phyloP scores from a whole-genome alignment of 2,888 invertebrate species.

The Phortica okadai region DNA sequence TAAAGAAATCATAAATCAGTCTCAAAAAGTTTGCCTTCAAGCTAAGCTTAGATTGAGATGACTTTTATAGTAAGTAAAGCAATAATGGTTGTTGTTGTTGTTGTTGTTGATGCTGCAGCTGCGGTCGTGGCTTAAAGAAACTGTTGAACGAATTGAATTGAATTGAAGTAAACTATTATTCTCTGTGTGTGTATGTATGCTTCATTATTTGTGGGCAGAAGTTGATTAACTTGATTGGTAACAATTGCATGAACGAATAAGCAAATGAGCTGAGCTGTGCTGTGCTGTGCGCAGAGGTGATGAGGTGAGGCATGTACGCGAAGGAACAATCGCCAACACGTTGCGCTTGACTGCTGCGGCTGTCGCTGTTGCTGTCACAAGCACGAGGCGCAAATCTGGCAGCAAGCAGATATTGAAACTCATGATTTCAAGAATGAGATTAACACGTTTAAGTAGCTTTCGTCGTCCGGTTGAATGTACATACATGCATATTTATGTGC shows the following conservation, averaged over 20 bases:
- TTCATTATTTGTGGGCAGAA: conserved; percentile 58
- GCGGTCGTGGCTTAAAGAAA: not conserved
- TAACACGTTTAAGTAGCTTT: conserved; percentile 63
- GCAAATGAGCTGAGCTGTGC: not conserved
- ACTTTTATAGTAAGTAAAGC: not conserved
- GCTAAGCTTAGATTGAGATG: not conserved
- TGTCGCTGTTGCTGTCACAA: not conserved
- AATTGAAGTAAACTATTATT: not conserved
- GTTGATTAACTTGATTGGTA: conserved; percentile 71
- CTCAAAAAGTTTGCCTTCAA: conserved; percentile 41
- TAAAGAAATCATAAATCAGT: conserved; percentile 4
- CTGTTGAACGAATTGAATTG: not conserved
- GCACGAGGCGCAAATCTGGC: conserved; percentile 17
- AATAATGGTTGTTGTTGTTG: too few species aligned
- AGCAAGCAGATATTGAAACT: conserved; percentile 1
- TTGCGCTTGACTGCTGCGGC: not conserved
- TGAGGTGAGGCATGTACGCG: conserved; percentile 40
- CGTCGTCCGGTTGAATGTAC: conserved; percentile 36
- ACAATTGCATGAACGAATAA: conserved; percentile 39
- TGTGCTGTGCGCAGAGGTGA: not conserved
- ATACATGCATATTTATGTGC: not conserved
- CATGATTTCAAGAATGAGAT: conserved; percentile 45
- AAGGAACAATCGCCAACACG: conserved; percentile 64
- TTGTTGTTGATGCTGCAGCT: too few species aligned
- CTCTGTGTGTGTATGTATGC: not conserved